phyloP scores from a whole-genome alignment of 2,113 vertebrate species.

The Arenaria interpres region DNA sequence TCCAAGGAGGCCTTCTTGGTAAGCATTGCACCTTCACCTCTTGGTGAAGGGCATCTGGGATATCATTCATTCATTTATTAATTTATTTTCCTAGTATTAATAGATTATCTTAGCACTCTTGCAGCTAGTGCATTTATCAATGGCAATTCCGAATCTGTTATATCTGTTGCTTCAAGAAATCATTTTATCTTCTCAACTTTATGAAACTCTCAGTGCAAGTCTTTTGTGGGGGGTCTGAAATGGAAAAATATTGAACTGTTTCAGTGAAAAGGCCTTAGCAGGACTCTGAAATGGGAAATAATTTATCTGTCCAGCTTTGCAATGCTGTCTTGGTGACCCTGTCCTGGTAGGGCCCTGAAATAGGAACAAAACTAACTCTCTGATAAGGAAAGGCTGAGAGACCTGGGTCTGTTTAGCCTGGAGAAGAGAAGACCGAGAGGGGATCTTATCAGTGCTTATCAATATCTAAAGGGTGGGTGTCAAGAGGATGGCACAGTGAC shows the following conservation, averaged over 20 bases:
- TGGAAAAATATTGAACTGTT: neutral
- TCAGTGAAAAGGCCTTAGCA: neutral
- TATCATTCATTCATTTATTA: neutral
- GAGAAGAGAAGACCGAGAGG: neutral
- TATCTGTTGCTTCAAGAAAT: neutral
- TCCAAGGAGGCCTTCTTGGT: neutral
- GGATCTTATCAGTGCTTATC: neutral
- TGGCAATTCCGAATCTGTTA: neutral
- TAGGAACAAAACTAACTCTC: neutral
- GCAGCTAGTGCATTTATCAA: neutral
- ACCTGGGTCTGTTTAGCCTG: neutral
- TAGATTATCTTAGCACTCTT: neutral
- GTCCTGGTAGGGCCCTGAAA: neutral
- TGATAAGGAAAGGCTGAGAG: neutral
- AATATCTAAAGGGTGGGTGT: neutral
- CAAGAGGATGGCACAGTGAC: neutral
- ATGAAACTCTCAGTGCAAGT: neutral
- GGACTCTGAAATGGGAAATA: neutral
- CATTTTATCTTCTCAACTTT: neutral
- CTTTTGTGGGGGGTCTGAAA: neutral
- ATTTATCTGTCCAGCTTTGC: neutral
- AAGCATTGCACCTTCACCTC: neutral
- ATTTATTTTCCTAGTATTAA: neutral
- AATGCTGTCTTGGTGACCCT: neutral
- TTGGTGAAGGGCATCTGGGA: neutral